phyloP scores from a whole-genome alignment of 2,113 vertebrate genomes.

The Sylvicapra grimmia region DNA sequence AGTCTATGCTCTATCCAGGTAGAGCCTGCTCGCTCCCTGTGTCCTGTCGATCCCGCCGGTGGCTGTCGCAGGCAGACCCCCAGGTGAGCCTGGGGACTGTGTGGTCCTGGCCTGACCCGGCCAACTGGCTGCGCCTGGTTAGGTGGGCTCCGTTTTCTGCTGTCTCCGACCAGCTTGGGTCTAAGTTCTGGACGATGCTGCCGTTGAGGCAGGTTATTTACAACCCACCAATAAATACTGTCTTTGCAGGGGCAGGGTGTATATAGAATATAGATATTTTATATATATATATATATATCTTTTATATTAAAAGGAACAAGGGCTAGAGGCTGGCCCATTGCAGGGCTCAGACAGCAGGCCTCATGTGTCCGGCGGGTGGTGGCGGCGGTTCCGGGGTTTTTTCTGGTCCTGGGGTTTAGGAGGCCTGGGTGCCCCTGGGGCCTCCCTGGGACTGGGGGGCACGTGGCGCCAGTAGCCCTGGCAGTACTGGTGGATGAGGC shows the following conservation, averaged over 20 bases:
- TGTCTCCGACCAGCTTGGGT: conserved; percentile 9
- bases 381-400: conserved; percentile 95
- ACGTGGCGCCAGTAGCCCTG: conserved; percentile 95
- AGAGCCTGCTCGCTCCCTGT: neutral
- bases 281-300: conserved; percentile 79
- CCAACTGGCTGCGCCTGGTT: neutral
- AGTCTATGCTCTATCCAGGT: neutral
- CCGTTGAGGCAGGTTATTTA: conserved; percentile 80
- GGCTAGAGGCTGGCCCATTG: conserved; percentile 55
- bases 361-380: conserved; percentile 94
- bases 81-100: conserved; percentile 13
- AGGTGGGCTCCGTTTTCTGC: neutral
- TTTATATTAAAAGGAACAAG: conserved; percentile 84
- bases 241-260: conserved; percentile 63
- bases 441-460: conserved; percentile 81
- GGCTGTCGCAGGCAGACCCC: conserved; percentile 13
- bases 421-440: conserved; percentile 82
- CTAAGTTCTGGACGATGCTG: neutral
- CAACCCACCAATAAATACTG: conserved; percentile 94
- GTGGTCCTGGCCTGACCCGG: neutral
- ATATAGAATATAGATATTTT: conserved; percentile 69
- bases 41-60: neutral
- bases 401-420: conserved; percentile 95
- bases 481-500: conserved; percentile 98
- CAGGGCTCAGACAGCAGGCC: conserved; percentile 70